phyloP scores from a whole-genome alignment of 35 echinoderm and acorn worm species.

The Apostichopus parvimensis region DNA sequence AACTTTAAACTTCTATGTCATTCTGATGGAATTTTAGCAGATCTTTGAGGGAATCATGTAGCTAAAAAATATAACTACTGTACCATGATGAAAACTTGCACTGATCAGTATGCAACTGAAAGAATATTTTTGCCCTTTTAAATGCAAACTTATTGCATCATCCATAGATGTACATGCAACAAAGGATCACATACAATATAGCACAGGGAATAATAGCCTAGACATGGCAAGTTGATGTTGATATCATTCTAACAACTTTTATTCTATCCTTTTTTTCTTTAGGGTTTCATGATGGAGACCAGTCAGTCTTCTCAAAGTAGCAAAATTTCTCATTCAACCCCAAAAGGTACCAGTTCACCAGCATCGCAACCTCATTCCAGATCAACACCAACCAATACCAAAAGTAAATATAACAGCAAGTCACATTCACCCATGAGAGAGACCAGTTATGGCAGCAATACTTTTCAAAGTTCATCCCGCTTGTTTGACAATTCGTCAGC shows the following conservation, averaged over 20 bases:
- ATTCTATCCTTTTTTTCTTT: neutral
- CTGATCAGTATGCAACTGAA: too few relatives aligned
- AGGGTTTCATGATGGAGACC: neutral
- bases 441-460: neutral
- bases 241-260: neutral
- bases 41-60: too few relatives aligned
- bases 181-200: too few relatives aligned
- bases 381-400: neutral
- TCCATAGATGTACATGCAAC: too few relatives aligned
- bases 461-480: constrained; percentile 14
- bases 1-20: too few relatives aligned
- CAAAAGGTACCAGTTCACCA: neutral
- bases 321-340: neutral
- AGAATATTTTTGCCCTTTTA: too few relatives aligned
- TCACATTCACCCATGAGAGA: neutral
- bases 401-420: neutral
- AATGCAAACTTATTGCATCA: too few relatives aligned
- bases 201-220: too few relatives aligned
- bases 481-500: neutral
- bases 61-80: too few relatives aligned
- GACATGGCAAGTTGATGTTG: too few relatives aligned
- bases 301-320: neutral
- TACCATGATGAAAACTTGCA: too few relatives aligned
- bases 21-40: too few relatives aligned
- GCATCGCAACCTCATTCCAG: neutral